Base-by-base conservation (phyloP, 1,140 invertebrate genomes). In the Macrotrachela quadricornifera region DNA sequence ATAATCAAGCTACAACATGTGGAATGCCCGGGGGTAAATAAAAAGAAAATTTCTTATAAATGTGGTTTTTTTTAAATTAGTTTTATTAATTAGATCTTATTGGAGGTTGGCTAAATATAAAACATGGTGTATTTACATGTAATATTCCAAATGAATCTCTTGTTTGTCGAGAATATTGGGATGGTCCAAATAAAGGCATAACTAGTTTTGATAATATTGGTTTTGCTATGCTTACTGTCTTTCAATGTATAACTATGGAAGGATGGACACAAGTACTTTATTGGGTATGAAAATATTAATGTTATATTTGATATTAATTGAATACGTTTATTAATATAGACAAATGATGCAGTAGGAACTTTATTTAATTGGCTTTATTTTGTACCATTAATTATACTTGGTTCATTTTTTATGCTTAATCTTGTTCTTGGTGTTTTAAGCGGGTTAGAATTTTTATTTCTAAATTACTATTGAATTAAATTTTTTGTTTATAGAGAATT, bases 361-460 rank as follows among this genome's bases (percentile, higher is more conserved):
- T 77, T 76, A 67, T 96, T 84, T 77, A 99, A 99, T 77, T 96
- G 90, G 88, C 82, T 97, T 74, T 99, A 99, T 79, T 99, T 99
- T 79, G 88, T 97, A 76, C 90, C 92, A 75, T 82, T 99, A 65
- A 99, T 99, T 75, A 85, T 99, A 71, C 79, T 99, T 71, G 94
- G 94, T 74, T 99, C 94, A 70, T 99, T 99, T 80, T 99, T 99
- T 79, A 99, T 99, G 94, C 84, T 99, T 78, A 99, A 99, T 78
- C 80, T 99, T 80, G 91, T 99, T 80, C 87, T 99, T 74, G 94
- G 94, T 83, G 94, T 99, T 64, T 81, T 99, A 71, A 94, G 87
- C 76, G 94, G 94, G 91, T 96, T 76, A 63, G 10, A 49, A 43
- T 56, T 47, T 2, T 15, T 18, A 53, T 30, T 16, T 44, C 8